Conservation (phyloP, 2,113 vertebrate genomes). For the Brevimyrus niger region DNA sequence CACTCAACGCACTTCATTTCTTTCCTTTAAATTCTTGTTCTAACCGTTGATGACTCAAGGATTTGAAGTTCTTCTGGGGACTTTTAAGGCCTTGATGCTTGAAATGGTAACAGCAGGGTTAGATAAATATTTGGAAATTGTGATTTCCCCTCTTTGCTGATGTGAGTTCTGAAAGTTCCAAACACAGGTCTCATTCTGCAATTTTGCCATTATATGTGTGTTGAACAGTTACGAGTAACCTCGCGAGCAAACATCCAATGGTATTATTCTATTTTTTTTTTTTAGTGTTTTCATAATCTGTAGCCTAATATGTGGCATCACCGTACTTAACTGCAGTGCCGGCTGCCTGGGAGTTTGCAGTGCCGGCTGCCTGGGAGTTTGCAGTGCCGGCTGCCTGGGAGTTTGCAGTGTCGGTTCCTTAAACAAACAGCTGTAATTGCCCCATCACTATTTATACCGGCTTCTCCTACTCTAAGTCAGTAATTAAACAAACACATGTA, state of each 20-base stretch:
- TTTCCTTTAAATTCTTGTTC: not conserved
- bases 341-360: not conserved
- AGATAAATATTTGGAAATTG: not conserved
- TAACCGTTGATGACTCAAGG: not conserved
- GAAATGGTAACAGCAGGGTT: not conserved
- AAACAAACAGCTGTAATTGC: not conserved
- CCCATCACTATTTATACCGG: not conserved
- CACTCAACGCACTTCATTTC: not conserved
- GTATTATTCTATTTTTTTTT: not conserved
- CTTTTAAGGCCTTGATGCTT: not conserved
- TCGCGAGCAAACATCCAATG: not conserved
- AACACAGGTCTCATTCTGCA: not conserved
- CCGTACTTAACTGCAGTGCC: not conserved
- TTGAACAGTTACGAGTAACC: not conserved
- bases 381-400: not conserved
- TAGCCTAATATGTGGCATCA: not conserved
- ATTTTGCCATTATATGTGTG: not conserved
- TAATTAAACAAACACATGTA: not conserved
- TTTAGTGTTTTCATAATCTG: not conserved
- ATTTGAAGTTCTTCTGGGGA: not conserved
- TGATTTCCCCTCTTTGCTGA: not conserved
- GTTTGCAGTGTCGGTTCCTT: not conserved
- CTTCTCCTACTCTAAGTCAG: not conserved
- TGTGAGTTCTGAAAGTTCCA: not conserved
- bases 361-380: not conserved